phyloP scores from a whole-genome alignment of 2,113 vertebrate genomes.

The Xiphophorus couchianus region DNA sequence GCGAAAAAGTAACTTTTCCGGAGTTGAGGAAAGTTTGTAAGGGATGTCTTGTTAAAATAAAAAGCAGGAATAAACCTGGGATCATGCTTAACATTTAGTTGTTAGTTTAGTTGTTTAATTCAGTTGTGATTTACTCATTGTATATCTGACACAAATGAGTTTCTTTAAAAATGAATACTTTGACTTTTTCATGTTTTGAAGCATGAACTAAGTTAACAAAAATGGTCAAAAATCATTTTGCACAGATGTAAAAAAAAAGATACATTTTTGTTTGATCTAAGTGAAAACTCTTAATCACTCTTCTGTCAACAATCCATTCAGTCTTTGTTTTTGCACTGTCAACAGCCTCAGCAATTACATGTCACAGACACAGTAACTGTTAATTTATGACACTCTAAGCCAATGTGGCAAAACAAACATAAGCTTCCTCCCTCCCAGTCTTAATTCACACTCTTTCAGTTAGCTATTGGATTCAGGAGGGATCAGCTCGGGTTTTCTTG shows the following conservation, averaged over 20 bases:
- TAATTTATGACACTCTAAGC: slow-evolving; percentile 7
- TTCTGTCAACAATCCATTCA: background rate
- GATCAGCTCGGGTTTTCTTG: slow-evolving; percentile 21
- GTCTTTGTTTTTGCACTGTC: slow-evolving; percentile 7
- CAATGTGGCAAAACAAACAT: slow-evolving; percentile 15
- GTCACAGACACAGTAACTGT: background rate
- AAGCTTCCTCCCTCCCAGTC: slow-evolving; percentile 7
- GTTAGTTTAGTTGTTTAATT: too few species aligned
- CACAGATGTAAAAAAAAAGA: background rate
- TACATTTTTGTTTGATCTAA: background rate
- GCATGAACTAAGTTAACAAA: background rate
- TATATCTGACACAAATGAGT: background rate
- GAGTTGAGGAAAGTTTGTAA: background rate
- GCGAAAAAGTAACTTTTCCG: background rate
- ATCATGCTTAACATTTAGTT: background rate
- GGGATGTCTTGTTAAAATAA: background rate
- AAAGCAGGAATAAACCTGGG: background rate
- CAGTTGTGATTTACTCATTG: background rate
- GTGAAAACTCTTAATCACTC: background rate
- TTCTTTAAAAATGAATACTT: background rate
- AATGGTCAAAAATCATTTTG: background rate
- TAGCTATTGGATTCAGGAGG: slow-evolving; percentile 21
- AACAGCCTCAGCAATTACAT: background rate
- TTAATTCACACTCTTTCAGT: too few species aligned
- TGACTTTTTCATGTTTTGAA: background rate